phyloP scores from a whole-genome alignment of 2,888 invertebrate genomes.

The Platycheirus rosarum region DNA sequence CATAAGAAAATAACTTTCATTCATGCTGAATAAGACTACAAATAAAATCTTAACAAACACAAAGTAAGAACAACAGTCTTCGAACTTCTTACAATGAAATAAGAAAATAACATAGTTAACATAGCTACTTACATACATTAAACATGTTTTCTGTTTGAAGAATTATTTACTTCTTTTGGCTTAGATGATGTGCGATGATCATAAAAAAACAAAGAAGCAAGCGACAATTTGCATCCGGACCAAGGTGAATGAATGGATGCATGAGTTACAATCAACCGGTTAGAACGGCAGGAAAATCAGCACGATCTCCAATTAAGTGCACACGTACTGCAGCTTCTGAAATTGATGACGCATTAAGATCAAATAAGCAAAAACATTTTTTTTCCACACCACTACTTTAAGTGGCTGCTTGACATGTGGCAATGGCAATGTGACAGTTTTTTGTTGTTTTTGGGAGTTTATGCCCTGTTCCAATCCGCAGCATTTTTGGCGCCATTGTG shows the following conservation, averaged over 20 bases:
- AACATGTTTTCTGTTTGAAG: not conserved
- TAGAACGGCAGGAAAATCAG: constrained; percentile 22
- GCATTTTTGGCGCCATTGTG: constrained; percentile 58
- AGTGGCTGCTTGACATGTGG: constrained; percentile 22
- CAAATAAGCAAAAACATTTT: constrained; percentile 5
- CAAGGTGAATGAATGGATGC: constrained; percentile 4
- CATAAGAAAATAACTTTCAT: too few relatives aligned
- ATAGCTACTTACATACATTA: too few relatives aligned
- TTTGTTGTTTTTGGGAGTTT: constrained; percentile 13
- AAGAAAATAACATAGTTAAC: too few relatives aligned
- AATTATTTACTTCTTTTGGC: not conserved
- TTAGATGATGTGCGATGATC: constrained; percentile 1
- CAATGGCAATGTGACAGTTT: constrained; percentile 11
- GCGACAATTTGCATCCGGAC: constrained; percentile 2
- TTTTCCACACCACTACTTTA: not conserved
- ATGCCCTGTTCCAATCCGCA: constrained; percentile 8
- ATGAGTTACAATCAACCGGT: not conserved
- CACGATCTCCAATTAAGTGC: constrained; percentile 19
- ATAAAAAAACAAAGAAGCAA: constrained; percentile 1
- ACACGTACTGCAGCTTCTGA: not conserved
- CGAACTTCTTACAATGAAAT: not conserved
- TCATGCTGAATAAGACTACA: not conserved
- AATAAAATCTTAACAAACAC: too few relatives aligned
- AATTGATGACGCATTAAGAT: constrained; percentile 16
- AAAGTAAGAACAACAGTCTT: not conserved